Conservation (phyloP, 2,888 invertebrate genomes). For the Drosophila testacea region DNA sequence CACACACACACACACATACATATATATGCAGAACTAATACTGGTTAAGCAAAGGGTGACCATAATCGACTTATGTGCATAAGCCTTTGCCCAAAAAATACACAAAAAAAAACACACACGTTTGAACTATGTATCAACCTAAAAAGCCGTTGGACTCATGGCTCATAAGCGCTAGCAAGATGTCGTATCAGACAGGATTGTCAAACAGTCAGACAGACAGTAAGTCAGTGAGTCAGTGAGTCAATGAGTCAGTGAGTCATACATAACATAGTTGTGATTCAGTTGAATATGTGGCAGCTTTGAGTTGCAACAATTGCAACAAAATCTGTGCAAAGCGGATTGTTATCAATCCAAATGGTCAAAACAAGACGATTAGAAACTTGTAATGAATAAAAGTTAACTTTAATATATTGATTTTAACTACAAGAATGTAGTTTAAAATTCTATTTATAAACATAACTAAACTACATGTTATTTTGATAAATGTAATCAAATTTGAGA, state of each 20-base stretch:
- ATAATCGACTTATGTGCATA: constrained; percentile 79
- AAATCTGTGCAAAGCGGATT: constrained; percentile 63
- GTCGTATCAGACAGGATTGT: constrained; percentile 44
- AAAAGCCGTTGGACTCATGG: constrained; percentile 50
- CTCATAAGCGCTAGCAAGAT: constrained; percentile 44
- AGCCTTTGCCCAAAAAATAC: constrained; percentile 42
- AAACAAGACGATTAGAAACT: background rate
- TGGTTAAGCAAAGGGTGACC: constrained; percentile 65
- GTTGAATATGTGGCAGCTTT: constrained; percentile 27
- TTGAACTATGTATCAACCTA: constrained; percentile 72
- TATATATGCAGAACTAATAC: constrained; percentile 2
- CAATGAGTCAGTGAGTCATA: constrained; percentile 35
- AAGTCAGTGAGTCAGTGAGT: constrained; percentile 23
- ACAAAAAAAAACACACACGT: constrained; percentile 46
- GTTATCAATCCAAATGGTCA: constrained; percentile 46
- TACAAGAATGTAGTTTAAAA: background rate
- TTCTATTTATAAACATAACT: too few species aligned
- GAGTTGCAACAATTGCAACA: constrained; percentile 37
- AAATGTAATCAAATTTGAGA: too few species aligned
- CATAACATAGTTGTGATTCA: constrained; percentile 29
- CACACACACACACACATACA: constrained; percentile 11
- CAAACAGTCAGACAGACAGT: constrained; percentile 3
- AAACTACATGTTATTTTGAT: too few species aligned
- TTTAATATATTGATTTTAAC: background rate
- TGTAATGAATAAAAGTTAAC: background rate